These are phyloP conservation scores for Lasioglossum zephyrum DNA, from an alignment of 2,888 invertebrate genomes.

Conservation along the genomic window DNA sequence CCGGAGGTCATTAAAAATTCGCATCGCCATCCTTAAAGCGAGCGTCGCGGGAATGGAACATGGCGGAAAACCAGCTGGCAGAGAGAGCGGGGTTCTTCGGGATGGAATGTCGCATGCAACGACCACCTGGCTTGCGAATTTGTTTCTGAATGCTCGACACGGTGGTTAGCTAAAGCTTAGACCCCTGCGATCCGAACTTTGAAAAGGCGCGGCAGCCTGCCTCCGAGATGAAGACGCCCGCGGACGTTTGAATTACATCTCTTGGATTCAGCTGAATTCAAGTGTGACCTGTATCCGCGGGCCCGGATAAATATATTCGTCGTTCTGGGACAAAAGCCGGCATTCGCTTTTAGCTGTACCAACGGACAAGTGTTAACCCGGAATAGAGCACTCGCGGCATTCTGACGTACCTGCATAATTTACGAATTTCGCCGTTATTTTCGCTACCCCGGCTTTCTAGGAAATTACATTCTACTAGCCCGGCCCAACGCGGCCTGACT, in stretches of 20 bases:
- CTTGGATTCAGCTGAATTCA: conserved; percentile 68
- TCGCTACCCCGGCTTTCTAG: background rate
- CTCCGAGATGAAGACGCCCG: conserved; percentile 61
- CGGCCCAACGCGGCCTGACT: background rate
- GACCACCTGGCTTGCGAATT: conserved; percentile 29
- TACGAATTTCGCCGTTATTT: conserved; percentile 24
- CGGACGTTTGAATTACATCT: conserved; percentile 69
- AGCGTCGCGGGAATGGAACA: conserved; percentile 32
- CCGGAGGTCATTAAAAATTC: conserved; percentile 54
- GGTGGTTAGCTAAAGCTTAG: background rate
- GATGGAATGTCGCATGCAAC: conserved; percentile 5
- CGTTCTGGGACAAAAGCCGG: conserved; percentile 45
- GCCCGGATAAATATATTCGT: conserved; percentile 60
- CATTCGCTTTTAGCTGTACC: conserved; percentile 52
- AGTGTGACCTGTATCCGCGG: conserved; percentile 70
- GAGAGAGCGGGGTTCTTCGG: background rate
- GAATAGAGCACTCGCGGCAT: conserved; percentile 35
- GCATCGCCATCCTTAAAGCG: conserved; percentile 36
- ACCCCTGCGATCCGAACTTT: conserved; percentile 32
- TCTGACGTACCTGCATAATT: conserved; percentile 27
- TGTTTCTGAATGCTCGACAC: conserved; percentile 39
- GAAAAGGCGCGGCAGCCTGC: conserved; percentile 52
- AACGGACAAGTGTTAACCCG: conserved; percentile 57
- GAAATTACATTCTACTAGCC: background rate
- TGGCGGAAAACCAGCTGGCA: background rate